Conservation (phyloP, 2,888 invertebrate species). For the Amphipyra berbera region DNA sequence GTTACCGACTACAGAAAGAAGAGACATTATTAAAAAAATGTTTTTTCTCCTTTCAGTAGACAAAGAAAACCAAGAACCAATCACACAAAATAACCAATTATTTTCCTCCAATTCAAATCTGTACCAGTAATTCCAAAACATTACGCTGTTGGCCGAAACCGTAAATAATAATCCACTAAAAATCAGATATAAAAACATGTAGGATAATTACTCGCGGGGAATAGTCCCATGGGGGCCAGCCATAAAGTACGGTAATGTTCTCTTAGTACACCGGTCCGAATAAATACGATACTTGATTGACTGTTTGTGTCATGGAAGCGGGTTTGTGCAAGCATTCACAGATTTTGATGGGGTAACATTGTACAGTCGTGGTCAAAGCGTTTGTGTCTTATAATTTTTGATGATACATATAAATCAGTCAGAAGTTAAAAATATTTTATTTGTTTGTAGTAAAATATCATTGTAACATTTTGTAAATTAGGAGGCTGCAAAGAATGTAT, state of each 20-base stretch:
- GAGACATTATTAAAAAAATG: too few species aligned
- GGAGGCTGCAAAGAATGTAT: too few species aligned
- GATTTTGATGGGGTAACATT: slow-evolving; percentile 87
- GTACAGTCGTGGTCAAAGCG: slow-evolving; percentile 73
- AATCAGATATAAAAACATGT: slow-evolving; percentile 88
- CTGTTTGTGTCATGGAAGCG: slow-evolving; percentile 89
- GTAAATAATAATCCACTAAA: slow-evolving; percentile 88
- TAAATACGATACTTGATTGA: slow-evolving; percentile 83
- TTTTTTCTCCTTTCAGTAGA: too few species aligned
- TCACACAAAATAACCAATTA: slow-evolving; percentile 32
- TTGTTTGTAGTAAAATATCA: too few species aligned
- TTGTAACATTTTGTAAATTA: too few species aligned
- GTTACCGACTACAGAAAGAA: too few species aligned
- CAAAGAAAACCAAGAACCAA: slow-evolving; percentile 1
- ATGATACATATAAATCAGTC: too few species aligned
- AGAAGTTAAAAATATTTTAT: too few species aligned
- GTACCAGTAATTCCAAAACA: slow-evolving; percentile 63
- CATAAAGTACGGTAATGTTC: slow-evolving; percentile 76
- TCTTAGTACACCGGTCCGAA: slow-evolving; percentile 61
- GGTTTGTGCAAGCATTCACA: slow-evolving; percentile 90
- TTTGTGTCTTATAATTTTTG: neutral
- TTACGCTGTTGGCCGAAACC: slow-evolving; percentile 73
- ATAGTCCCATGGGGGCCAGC: slow-evolving; percentile 78
- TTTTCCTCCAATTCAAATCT: slow-evolving; percentile 37
- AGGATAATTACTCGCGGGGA: slow-evolving; percentile 88